These are phyloP conservation scores for Carassius carassius DNA, from an alignment of 2,113 vertebrate genomes.

Conservation along the genomic window DNA sequence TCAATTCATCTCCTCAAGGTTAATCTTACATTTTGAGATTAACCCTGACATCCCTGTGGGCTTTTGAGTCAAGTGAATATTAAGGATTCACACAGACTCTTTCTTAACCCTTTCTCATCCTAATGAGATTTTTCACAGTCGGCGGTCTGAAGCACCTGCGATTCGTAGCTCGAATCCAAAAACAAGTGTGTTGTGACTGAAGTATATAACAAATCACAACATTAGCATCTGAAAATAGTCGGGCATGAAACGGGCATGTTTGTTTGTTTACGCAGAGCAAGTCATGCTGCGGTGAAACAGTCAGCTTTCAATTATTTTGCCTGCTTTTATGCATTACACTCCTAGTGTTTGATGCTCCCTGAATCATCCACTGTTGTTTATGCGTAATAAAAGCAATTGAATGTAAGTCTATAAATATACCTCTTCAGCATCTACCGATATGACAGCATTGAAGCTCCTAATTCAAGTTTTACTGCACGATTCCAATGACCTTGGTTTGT, in stretches of 20 bases:
- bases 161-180: neutral
- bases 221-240: constrained; percentile 1
- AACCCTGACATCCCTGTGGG: constrained; percentile 15
- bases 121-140: neutral
- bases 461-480: constrained; percentile 38
- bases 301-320: constrained; percentile 10
- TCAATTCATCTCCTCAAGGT: constrained; percentile 28
- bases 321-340: neutral
- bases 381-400: constrained; percentile 28
- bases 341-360: neutral
- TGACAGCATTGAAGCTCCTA: neutral
- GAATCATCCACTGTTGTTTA: constrained; percentile 27
- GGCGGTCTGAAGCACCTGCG: neutral
- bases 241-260: neutral
- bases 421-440: constrained; percentile 10
- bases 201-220: constrained; percentile 1
- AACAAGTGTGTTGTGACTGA: neutral
- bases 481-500: constrained; percentile 39
- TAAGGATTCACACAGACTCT: constrained; percentile 13
- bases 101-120: neutral
- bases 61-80: constrained; percentile 10
- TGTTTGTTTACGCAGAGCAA: constrained; percentile 10
- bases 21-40: constrained; percentile 14
- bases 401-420: constrained; percentile 28
- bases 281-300: neutral